Evolutionary conservation across 2,888 invertebrate genomes (phyloP), one percentile per base, ranked within the genome.

Genomic region (Pteria penguin): DNA sequence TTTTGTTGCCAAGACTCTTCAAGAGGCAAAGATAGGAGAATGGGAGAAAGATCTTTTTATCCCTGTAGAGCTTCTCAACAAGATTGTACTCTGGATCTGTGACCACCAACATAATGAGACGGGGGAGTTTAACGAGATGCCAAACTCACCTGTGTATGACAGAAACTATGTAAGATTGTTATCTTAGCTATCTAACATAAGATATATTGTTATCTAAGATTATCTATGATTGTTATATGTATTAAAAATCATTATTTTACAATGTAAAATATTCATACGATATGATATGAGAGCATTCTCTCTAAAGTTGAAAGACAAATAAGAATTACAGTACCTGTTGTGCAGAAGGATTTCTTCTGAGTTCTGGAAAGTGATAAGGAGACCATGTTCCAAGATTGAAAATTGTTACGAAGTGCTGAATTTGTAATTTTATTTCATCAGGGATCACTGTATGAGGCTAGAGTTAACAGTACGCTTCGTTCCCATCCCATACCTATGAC

Each of bases 21-120:
- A 97, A 91, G 97, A 97, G 89, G 98, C 97, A 2, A 81, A 96
- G 52, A 97, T 97, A 92, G 97, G 97, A 88, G 98, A 98, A 91
- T 98, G 98, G 98, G 98, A 98, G 93, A 97, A 97, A 92, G 97
- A 95, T 89, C 95, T 98, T 72, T 98, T 97, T 92, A 97, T 98
- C 82, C 98, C 98, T 91, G 96, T 97, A 0, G 94, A 94, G 58
- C 96, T 97, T 2, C 96, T 98, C 86, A 95, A 96, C 3, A 95
- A 95, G 90, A 95, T 98, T 0, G 96, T 97, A 1, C 94, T 95
- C 0, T 98, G 97, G 97, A 93, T 98, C 2, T 92, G 98, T 72
- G 94, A 95, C 67, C 96, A 97, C 92, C 98, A 98, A 92, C 95
- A 87, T 72, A 60, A 95, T 0, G 94, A 94, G 0, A 95, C 96